Conservation (phyloP, 2,113 vertebrate species). For the Strix aluco region DNA sequence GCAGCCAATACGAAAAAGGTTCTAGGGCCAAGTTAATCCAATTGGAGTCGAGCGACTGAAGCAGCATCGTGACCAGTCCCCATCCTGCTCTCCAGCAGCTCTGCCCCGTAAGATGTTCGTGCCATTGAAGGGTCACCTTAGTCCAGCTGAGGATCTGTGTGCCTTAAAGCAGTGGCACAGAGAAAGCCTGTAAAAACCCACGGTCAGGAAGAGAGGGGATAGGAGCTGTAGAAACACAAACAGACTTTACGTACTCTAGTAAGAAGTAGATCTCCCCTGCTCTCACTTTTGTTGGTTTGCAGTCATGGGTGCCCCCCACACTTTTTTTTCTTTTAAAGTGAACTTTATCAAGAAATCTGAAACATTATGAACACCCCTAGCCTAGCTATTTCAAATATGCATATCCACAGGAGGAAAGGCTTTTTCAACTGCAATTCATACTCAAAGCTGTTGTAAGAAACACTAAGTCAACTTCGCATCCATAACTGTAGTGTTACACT, state of each 20-base stretch:
- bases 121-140: neutral
- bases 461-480: neutral
- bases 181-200: neutral
- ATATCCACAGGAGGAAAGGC: neutral
- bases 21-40: neutral
- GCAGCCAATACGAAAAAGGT: neutral
- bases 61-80: neutral
- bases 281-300: neutral
- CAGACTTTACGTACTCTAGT: accelerated
- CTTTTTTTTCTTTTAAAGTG: neutral
- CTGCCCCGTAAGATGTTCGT: neutral
- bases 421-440: neutral
- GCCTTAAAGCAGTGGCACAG: neutral
- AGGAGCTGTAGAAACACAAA: neutral
- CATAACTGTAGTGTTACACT: conserved; percentile 2
- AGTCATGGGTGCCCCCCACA: neutral
- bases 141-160: neutral
- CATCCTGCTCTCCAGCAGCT: neutral
- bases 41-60: neutral
- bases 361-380: neutral
- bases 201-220: accelerated
- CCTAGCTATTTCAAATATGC: neutral
- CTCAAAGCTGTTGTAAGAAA: conserved; percentile 9
- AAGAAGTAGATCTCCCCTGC: neutral
- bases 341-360: neutral